phyloP scores from a whole-genome alignment of 2,888 invertebrate genomes.

The Acutogordius australiensis region DNA sequence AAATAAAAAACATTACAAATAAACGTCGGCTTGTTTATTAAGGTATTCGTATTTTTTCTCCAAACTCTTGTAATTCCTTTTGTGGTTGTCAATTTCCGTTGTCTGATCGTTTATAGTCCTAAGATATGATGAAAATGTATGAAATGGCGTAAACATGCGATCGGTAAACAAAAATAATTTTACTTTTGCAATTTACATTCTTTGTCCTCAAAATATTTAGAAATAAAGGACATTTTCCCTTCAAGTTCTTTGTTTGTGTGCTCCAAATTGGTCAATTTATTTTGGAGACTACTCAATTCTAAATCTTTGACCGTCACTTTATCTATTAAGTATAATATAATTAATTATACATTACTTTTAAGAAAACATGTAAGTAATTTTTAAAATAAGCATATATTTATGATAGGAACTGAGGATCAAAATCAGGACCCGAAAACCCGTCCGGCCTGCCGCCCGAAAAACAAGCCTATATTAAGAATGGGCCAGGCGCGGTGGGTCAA shows the following conservation, averaged over 20 bases:
- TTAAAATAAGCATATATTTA: no score
- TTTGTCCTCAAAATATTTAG: conserved; percentile 4
- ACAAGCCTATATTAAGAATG: no score
- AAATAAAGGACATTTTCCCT: neutral
- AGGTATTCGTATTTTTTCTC: neutral
- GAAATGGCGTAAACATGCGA: no score
- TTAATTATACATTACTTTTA: no score
- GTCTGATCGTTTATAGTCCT: neutral
- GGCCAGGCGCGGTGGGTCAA: no score
- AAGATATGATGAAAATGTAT: no score
- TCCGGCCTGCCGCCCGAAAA: no score
- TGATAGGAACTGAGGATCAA: no score
- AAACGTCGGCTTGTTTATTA: neutral
- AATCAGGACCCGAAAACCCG: no score
- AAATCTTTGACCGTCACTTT: neutral
- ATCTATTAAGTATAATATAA: no score
- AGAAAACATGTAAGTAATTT: no score
- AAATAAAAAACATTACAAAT: neutral
- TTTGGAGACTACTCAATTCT: neutral
- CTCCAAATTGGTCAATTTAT: neutral
- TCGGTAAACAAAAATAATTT: neutral
- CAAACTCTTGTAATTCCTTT: neutral
- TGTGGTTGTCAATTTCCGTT: neutral
- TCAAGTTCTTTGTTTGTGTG: neutral
- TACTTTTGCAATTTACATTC: conserved; percentile 9